Percentiles rank a stretch among this genome's conserved stretches.
Conservation (phyloP, 1,140 invertebrate genomes). For the Philotrypesis tridentata region DNA sequence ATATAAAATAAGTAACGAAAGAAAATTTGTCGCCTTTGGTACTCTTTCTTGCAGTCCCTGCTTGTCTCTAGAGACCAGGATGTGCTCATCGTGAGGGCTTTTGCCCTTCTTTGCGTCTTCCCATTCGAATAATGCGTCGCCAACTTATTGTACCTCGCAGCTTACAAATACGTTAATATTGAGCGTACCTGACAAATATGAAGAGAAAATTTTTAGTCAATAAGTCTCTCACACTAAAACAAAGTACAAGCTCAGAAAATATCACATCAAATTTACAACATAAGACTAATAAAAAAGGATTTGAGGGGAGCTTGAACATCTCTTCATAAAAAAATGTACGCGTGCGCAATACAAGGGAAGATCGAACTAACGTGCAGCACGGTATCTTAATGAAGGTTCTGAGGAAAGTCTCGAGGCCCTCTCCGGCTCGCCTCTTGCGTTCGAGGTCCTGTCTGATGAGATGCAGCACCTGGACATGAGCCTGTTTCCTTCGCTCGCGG, state of each 20-base stretch:
- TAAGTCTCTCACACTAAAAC: no score
- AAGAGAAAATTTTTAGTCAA: no score
- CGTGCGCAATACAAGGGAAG: not conserved
- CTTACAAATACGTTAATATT: constrained; percentile 94
- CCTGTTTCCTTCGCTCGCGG: constrained; percentile 86
- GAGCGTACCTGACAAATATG: constrained; percentile 87
- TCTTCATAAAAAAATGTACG: no score
- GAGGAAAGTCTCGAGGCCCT: constrained; percentile 91
- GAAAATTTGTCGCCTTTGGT: constrained; percentile 79
- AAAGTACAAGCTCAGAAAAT: no score
- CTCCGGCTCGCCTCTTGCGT: constrained; percentile 87
- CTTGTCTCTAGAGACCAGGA: constrained; percentile 90
- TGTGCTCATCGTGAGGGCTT: constrained; percentile 89
- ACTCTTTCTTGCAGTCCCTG: constrained; percentile 91
- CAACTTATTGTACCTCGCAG: constrained; percentile 90
- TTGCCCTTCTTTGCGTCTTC: constrained; percentile 83
- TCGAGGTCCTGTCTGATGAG: constrained; percentile 90
- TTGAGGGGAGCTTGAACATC: no score
- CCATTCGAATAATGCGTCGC: constrained; percentile 85
- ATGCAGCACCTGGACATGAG: constrained; percentile 87
- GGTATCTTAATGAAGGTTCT: constrained; percentile 92
- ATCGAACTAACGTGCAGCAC: constrained; percentile 84
- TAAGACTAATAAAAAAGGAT: no score
- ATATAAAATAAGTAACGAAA: no score
- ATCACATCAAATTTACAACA: no score